phyloP scores from a whole-genome alignment of 1,140 invertebrate species.

The Drosophila nigromelanica region DNA sequence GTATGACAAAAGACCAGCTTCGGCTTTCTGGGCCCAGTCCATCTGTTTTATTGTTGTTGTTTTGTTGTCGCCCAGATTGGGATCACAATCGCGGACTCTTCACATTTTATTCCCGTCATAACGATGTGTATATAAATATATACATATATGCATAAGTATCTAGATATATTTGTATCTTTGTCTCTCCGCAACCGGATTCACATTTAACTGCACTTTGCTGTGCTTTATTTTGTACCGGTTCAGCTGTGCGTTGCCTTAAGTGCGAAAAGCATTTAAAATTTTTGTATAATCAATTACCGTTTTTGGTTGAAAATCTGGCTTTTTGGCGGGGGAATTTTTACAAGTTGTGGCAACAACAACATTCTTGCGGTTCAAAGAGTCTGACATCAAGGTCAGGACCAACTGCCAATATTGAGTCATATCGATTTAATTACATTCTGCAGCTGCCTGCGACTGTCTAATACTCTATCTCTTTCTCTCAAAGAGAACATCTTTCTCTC shows the following conservation, averaged over 20 bases:
- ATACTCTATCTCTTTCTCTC: background rate
- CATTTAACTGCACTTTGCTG: constrained; percentile 68
- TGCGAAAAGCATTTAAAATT: constrained; percentile 56
- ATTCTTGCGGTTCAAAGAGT: constrained; percentile 65
- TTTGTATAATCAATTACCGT: constrained; percentile 46
- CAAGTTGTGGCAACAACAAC: constrained; percentile 47
- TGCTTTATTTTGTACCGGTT: constrained; percentile 62
- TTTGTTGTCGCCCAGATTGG: constrained; percentile 34
- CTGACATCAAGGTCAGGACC: constrained; percentile 45
- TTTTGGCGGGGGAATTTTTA: constrained; percentile 43
- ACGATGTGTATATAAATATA: background rate
- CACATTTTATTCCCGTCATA: constrained; percentile 21
- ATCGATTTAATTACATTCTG: constrained; percentile 1
- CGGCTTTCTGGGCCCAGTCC: background rate
- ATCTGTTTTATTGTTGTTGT: constrained; percentile 28
- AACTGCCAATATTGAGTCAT: constrained; percentile 12
- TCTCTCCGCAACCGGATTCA: constrained; percentile 58
- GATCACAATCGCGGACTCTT: constrained; percentile 29
- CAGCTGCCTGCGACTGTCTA: background rate
- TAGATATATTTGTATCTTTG: constrained; percentile 4
- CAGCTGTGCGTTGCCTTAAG: constrained; percentile 47
- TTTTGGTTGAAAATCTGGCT: constrained; percentile 25
- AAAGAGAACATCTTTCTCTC: background rate
- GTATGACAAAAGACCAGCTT: constrained; percentile 12
- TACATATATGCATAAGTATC: constrained; percentile 3